Evolutionary conservation across 2,888 invertebrate genomes (phyloP).

Genomic region (Drosophila kokeensis): DNA sequence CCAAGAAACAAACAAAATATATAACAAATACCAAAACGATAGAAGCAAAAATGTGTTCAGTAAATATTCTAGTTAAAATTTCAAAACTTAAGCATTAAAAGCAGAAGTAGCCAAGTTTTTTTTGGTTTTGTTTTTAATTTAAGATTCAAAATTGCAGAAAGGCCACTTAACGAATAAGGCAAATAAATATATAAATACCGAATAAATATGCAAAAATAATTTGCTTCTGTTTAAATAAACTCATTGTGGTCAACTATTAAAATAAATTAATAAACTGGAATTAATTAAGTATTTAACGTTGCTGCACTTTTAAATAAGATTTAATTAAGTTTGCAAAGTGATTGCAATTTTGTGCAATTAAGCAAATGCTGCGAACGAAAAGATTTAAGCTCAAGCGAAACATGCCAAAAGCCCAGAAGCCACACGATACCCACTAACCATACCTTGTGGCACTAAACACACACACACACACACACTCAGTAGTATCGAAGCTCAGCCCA

Average conservation of each 20-base stretch:
- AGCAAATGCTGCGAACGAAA: slow-evolving; percentile 12
- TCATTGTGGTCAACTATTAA: too few relatives aligned
- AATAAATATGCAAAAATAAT: too few relatives aligned
- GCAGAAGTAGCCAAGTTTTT: background rate
- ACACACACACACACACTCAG: background rate
- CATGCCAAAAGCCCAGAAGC: background rate
- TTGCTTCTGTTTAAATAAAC: too few relatives aligned
- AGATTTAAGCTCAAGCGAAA: slow-evolving; percentile 17
- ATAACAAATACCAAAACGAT: background rate
- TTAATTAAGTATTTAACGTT: too few relatives aligned
- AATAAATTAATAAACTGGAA: too few relatives aligned
- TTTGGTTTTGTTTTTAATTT: too few relatives aligned
- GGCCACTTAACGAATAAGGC: too few relatives aligned
- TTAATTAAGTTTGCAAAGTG: background rate
- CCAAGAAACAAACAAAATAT: background rate
- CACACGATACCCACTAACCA: slow-evolving; percentile 21
- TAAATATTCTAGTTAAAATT: background rate
- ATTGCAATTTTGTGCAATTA: slow-evolving; percentile 16
- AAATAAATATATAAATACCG: too few relatives aligned
- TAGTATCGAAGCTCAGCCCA: background rate
- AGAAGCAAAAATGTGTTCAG: background rate
- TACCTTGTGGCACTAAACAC: slow-evolving; percentile 39
- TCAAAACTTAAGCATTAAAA: background rate
- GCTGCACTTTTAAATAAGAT: too few relatives aligned
- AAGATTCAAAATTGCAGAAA: too few relatives aligned